These are phyloP conservation scores for Bettongia penicillata DNA, from an alignment of 2,113 vertebrate genomes.

Conservation along the genomic window DNA sequence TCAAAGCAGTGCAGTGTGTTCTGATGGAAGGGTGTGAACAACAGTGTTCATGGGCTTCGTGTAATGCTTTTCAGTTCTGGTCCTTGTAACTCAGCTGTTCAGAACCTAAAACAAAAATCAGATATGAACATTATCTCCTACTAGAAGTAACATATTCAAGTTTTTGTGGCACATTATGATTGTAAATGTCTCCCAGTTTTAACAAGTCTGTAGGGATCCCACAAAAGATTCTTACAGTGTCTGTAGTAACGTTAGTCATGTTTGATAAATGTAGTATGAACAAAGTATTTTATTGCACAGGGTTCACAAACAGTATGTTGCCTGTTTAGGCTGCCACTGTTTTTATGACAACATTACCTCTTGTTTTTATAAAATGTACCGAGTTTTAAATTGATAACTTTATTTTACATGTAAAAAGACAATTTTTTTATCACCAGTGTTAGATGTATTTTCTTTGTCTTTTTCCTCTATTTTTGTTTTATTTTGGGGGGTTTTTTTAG, in stretches of 20 bases:
- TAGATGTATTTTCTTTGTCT: constrained; percentile 83
- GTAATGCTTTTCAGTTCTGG: constrained; percentile 74
- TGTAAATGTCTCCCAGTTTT: constrained; percentile 82
- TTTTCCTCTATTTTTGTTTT: constrained; percentile 81
- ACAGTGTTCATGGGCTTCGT: constrained; percentile 78
- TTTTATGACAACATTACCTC: constrained; percentile 91
- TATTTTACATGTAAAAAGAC: constrained; percentile 84
- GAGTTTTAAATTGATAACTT: constrained; percentile 84
- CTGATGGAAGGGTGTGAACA: constrained; percentile 79
- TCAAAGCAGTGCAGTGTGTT: constrained; percentile 82
- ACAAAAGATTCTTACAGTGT: constrained; percentile 74
- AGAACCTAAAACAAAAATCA: constrained; percentile 75
- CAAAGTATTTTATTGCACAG: constrained; percentile 87
- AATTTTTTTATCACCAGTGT: constrained; percentile 85
- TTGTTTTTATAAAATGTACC: constrained; percentile 86
- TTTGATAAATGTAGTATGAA: constrained; percentile 82
- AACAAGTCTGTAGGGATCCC: constrained; percentile 78
- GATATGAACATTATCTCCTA: constrained; percentile 74
- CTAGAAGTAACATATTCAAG: constrained; percentile 73
- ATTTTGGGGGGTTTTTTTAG: constrained; percentile 85
- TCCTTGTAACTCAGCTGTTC: constrained; percentile 77
- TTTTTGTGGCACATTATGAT: constrained; percentile 82
- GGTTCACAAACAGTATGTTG: constrained; percentile 85
- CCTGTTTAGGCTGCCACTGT: constrained; percentile 85
- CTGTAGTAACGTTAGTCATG: constrained; percentile 81